Base-by-base conservation (phyloP, 2,888 invertebrate species). In the Melikaiella ostensackeni region DNA sequence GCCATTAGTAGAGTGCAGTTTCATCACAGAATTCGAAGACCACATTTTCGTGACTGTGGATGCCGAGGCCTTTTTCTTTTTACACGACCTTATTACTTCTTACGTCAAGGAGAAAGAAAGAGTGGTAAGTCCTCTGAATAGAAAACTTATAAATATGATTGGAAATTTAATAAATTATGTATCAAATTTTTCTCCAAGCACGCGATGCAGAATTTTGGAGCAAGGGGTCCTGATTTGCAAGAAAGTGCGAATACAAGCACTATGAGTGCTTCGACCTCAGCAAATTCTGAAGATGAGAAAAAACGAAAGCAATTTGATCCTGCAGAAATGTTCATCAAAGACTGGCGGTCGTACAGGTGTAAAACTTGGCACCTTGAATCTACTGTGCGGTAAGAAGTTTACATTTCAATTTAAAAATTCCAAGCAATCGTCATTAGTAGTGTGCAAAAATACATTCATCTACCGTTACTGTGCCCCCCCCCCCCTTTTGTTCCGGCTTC, bases 11-110 rank as follows among this genome's bases (percentile, higher is more conserved):
- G 96, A 98, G 86, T 98, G 98, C 93, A 98, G 98, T 91, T 99
- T 99, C 92, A 98, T 99, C 80, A 99, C 99, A 2, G 98, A 99
- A 92, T 99, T 99, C 92, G 98, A 99, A 91, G 98, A 99, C 92
- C 98, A 99, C 91, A 99, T 99, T 88, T 98, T 98, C 92, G 98
- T 99, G 80, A 98, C 98, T 0, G 98, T 98, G 82, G 98, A 99
- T 92, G 99, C 99, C 0, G 99, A 99, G 92, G 98, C 98, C 1
- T 98, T 99, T 93, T 96, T 99, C 92, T 99, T 99, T 92, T 93
- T 99, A 46, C 99, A 99, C 91, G 99, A 99, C 92, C 94, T 99
- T 78, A 97, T 99, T 84, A 98, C 97, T 1, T 98, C 98, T 0
- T 99, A 99, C 91, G 95, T 99, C 77, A 97, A 96, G 91, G 98